Conservation (phyloP, 2,113 vertebrate genomes). For the Solea senegalensis region DNA sequence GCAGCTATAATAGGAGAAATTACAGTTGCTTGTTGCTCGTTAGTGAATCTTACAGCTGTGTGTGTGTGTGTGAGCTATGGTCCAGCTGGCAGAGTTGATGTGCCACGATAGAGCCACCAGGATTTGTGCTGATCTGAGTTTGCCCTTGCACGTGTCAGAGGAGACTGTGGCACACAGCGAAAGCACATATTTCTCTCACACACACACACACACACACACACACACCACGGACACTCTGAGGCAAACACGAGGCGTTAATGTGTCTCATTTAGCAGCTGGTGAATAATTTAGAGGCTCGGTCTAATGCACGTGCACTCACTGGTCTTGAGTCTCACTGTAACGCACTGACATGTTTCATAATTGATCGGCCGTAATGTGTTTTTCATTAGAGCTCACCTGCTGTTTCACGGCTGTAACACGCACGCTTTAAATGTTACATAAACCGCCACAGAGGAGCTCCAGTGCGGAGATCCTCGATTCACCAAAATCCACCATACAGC, state of each 20-base stretch:
- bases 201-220: not conserved
- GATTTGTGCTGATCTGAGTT: slow-evolving; percentile 45
- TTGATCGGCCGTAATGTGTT: slow-evolving; percentile 5
- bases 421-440: not conserved
- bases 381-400: slow-evolving; percentile 8
- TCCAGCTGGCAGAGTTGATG: slow-evolving; percentile 20
- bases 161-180: slow-evolving; percentile 18
- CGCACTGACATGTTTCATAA: slow-evolving; percentile 27
- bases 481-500: slow-evolving; percentile 7
- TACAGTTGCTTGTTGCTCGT: not conserved
- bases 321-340: slow-evolving; percentile 12
- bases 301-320: not conserved
- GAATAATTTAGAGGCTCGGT: slow-evolving; percentile 34
- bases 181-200: too few species aligned
- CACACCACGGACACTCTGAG: not conserved
- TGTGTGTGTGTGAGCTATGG: not conserved
- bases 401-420: slow-evolving; percentile 14
- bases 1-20: slow-evolving; percentile 23
- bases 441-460: slow-evolving; percentile 4
- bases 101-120: slow-evolving; percentile 58
- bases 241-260: slow-evolving; percentile 14
- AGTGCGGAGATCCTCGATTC: slow-evolving; percentile 1
- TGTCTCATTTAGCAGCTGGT: slow-evolving; percentile 50
- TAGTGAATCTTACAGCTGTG: slow-evolving; percentile 9
- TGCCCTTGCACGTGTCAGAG: slow-evolving; percentile 38